These are phyloP conservation scores for Cepphus grylle DNA, from an alignment of 2,113 vertebrate genomes.

Conservation along the genomic window DNA sequence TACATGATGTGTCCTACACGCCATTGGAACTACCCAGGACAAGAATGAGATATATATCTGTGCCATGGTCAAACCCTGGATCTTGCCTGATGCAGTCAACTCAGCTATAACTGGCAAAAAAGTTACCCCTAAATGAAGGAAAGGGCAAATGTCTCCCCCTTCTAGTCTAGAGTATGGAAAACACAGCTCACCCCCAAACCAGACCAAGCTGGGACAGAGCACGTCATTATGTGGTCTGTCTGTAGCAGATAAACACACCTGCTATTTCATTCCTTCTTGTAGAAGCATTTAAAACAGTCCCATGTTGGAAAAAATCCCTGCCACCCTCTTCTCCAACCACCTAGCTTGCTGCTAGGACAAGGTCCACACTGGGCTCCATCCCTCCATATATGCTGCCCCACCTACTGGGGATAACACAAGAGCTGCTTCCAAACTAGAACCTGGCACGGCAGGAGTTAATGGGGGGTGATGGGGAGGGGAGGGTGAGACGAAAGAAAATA, in stretches of 20 bases:
- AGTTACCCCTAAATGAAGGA: not conserved
- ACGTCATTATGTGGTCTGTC: not conserved
- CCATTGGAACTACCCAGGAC: not conserved
- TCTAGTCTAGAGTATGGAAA: not conserved
- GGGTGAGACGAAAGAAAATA: constrained; percentile 64
- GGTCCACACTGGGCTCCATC: not conserved
- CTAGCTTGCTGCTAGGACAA: not conserved
- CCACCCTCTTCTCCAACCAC: not conserved
- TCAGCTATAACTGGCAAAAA: not conserved
- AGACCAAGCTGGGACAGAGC: not conserved
- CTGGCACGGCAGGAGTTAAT: constrained; percentile 78
- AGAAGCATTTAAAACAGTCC: not conserved
- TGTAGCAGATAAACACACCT: not conserved
- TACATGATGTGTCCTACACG: rapidly evolving
- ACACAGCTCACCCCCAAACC: not conserved
- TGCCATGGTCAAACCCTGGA: not conserved
- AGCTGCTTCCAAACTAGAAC: not conserved
- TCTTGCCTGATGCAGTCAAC: not conserved
- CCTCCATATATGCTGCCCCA: not conserved
- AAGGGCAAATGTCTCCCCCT: not conserved
- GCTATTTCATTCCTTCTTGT: not conserved
- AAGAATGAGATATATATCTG: not conserved
- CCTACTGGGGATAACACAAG: not conserved
- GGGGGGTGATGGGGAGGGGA: constrained; percentile 67
- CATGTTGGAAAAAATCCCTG: not conserved